These are phyloP conservation scores for Prenolepis imparis DNA, from an alignment of 2,888 invertebrate species.

Conservation along the genomic window DNA sequence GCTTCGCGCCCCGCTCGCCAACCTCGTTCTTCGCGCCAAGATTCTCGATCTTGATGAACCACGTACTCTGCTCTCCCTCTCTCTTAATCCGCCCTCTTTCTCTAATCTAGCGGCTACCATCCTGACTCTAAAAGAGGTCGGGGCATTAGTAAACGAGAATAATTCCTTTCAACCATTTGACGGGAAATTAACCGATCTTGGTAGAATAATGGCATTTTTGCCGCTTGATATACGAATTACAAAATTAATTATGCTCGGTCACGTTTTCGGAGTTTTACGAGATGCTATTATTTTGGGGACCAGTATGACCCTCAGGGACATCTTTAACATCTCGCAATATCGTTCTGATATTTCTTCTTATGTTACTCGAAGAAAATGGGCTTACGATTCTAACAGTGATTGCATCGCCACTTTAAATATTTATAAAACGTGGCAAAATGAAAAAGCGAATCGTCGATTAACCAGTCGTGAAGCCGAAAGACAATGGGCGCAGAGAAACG, in stretches of 20 bases:
- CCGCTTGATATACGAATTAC: slow-evolving; percentile 94
- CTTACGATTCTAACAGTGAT: slow-evolving; percentile 94
- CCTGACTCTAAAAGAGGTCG: slow-evolving; percentile 93
- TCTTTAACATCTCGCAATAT: slow-evolving; percentile 90
- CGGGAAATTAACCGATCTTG: slow-evolving; percentile 95
- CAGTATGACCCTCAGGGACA: slow-evolving; percentile 92
- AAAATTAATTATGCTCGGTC: slow-evolving; percentile 95
- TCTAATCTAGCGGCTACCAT: slow-evolving; percentile 93
- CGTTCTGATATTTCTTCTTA: slow-evolving; percentile 9
- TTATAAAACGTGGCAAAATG: slow-evolving; percentile 92
- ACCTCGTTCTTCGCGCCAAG: slow-evolving; percentile 93
- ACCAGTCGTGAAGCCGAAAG: slow-evolving; percentile 86
- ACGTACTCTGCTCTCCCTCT: slow-evolving; percentile 93
- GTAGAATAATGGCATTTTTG: slow-evolving; percentile 92
- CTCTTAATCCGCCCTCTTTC: slow-evolving; percentile 95
- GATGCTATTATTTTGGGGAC: slow-evolving; percentile 96
- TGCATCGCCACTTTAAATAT: slow-evolving; percentile 93
- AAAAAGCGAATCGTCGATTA: slow-evolving; percentile 89
- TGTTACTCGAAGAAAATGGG: slow-evolving; percentile 92
- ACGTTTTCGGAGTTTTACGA: slow-evolving; percentile 93
- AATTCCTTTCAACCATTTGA: slow-evolving; percentile 88
- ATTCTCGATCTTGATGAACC: slow-evolving; percentile 93
- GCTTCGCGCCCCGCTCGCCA: slow-evolving; percentile 92
- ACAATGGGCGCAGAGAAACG: slow-evolving; percentile 91
- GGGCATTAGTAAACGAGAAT: slow-evolving; percentile 90